Evolutionary conservation across 2,888 invertebrate genomes (phyloP).

Genomic region (Stenodera caucasica): DNA sequence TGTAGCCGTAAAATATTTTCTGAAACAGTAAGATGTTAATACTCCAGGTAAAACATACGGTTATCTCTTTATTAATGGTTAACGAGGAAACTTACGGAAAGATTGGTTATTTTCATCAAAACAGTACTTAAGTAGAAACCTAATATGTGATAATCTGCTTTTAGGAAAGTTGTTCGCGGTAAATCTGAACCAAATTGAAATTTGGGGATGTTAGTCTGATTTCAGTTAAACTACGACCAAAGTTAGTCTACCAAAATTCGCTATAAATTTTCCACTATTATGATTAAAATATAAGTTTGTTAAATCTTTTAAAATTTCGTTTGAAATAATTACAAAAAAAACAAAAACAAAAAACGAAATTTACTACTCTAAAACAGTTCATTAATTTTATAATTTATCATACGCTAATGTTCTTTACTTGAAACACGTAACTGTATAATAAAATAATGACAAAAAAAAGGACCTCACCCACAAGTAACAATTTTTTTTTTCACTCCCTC

Average conservation of each 20-base stretch:
- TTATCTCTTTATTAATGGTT: slow-evolving; percentile 18
- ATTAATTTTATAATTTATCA: slow-evolving; percentile 30
- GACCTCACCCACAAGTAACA: not conserved
- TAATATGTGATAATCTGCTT: slow-evolving; percentile 40
- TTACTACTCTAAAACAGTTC: slow-evolving; percentile 21
- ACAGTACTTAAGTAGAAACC: slow-evolving; percentile 26
- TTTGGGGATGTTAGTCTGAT: slow-evolving; percentile 38
- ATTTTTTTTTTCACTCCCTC: not conserved
- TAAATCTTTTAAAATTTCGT: slow-evolving; percentile 16
- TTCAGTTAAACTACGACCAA: slow-evolving; percentile 35
- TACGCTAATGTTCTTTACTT: slow-evolving; percentile 26
- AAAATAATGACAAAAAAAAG: not conserved
- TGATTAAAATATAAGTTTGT: slow-evolving; percentile 22
- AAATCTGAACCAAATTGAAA: slow-evolving; percentile 40
- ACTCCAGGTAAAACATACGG: slow-evolving; percentile 15
- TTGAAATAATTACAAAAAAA: slow-evolving; percentile 19
- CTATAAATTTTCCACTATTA: slow-evolving; percentile 33
- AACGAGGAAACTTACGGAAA: slow-evolving; percentile 21
- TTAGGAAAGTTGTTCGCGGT: slow-evolving; percentile 34
- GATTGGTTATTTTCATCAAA: slow-evolving; percentile 27
- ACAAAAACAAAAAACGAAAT: not conserved
- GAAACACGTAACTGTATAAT: slow-evolving; percentile 20
- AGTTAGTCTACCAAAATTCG: slow-evolving; percentile 24
- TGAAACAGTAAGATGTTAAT: slow-evolving; percentile 9
- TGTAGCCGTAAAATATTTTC: not conserved